A percentile compares a stretch with the other conserved stretches of the same genome.
Conservation (phyloP, 1,140 invertebrate genomes). For the Orchestia grillus region DNA sequence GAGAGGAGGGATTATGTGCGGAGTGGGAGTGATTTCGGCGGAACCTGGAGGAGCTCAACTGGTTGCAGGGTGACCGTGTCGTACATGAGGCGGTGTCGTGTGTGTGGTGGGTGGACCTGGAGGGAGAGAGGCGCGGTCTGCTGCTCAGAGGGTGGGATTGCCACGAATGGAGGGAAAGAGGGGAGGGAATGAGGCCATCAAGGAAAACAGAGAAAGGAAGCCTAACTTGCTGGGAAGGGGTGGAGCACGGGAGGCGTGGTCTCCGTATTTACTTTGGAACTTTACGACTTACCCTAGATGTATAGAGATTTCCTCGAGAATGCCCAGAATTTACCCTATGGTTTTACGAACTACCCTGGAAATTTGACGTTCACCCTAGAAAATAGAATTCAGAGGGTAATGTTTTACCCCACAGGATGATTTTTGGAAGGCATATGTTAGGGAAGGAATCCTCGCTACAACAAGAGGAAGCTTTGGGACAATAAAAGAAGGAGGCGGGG, state of each 20-base stretch:
- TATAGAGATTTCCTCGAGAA: not conserved
- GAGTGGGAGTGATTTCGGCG: not conserved
- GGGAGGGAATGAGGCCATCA: not conserved
- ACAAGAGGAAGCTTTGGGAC: not conserved
- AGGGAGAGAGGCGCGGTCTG: not conserved
- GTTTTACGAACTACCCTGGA: not conserved
- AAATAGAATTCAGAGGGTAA: not conserved
- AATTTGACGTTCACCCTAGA: not conserved
- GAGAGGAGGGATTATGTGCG: not conserved
- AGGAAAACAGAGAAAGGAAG: not conserved
- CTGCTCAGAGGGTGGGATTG: not conserved
- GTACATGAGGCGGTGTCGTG: not conserved
- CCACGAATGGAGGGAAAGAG: not conserved
- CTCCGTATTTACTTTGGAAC: not conserved
- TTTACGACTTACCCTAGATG: not conserved
- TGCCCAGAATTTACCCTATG: not conserved
- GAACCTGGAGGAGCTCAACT: not conserved
- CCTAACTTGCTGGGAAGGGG: not conserved
- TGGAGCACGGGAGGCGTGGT: not conserved
- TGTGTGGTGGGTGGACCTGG: not conserved
- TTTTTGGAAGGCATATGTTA: conserved; percentile 1
- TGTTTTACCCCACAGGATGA: not conserved
- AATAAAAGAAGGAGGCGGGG: not conserved
- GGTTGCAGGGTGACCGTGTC: not conserved
- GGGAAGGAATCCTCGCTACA: not conserved